phyloP scores from a whole-genome alignment of 2,113 vertebrate species.

The Nematolebias whitei region DNA sequence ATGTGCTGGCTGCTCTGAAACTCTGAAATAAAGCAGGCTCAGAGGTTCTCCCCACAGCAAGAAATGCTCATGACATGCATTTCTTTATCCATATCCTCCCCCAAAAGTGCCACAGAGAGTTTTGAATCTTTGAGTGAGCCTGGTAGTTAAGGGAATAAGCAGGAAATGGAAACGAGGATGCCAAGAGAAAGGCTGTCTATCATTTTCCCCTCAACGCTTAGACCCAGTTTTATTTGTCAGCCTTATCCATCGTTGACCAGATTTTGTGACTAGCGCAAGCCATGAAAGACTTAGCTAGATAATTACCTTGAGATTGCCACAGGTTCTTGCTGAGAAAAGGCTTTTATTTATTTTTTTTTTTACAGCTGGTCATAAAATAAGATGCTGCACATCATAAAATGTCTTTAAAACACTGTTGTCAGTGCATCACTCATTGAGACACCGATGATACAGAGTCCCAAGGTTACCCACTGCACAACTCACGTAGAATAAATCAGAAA shows the following conservation, averaged over 20 bases:
- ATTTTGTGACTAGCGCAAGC: conserved; percentile 65
- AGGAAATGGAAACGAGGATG: conserved; percentile 56
- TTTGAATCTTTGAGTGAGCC: conserved; percentile 66
- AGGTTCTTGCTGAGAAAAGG: conserved; percentile 73
- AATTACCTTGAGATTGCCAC: conserved; percentile 62
- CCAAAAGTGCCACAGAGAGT: conserved; percentile 63
- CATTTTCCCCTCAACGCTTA: conserved; percentile 61
- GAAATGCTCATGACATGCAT: conserved; percentile 51
- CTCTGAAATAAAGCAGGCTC: conserved; percentile 75
- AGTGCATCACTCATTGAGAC: conserved; percentile 56
- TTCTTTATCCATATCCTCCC: conserved; percentile 57
- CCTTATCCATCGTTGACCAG: conserved; percentile 44
- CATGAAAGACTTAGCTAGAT: conserved; percentile 70
- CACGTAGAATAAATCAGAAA: conserved; percentile 48
- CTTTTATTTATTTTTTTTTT: conserved; percentile 65
- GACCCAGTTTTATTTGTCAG: conserved; percentile 68
- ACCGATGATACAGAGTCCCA: conserved; percentile 36
- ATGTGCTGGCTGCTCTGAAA: conserved; percentile 59
- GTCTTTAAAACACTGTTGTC: conserved; percentile 61
- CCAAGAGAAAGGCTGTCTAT: conserved; percentile 64
- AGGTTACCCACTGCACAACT: conserved; percentile 42
- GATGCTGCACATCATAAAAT: conserved; percentile 61
- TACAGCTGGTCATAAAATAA: conserved; percentile 67
- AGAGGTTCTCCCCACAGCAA: conserved; percentile 61
- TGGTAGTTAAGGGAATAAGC: conserved; percentile 54